Percentiles rank a stretch among this genome's conserved stretches.
phyloP scores from a whole-genome alignment of 1,140 invertebrate species.

The Drosophila malerkotliana region DNA sequence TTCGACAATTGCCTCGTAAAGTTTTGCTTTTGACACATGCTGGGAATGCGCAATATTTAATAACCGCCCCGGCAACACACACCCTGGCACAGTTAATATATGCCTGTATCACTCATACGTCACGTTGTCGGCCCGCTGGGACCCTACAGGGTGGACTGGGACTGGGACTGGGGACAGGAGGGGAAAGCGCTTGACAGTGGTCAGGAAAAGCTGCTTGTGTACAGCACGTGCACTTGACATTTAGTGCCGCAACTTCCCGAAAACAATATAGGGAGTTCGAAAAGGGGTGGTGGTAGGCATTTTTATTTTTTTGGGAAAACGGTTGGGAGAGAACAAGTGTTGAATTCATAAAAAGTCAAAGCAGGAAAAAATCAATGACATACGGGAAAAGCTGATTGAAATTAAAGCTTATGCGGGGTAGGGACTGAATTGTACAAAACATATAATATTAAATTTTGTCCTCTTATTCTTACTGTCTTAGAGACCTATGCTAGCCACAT shows the following conservation, averaged over 20 bases:
- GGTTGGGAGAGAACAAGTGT: background rate
- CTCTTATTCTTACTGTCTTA: no score
- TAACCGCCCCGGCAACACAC: slow-evolving; percentile 46
- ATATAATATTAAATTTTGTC: no score
- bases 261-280: slow-evolving; percentile 41
- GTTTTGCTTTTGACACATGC: slow-evolving; percentile 55
- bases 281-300: slow-evolving; percentile 2
- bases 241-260: slow-evolving; percentile 63
- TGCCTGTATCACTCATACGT: slow-evolving; percentile 74
- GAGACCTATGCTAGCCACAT: background rate
- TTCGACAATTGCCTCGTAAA: slow-evolving; percentile 63
- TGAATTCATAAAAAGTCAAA: slow-evolving; percentile 71
- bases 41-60: slow-evolving; percentile 75
- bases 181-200: slow-evolving; percentile 23
- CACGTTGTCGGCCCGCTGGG: slow-evolving; percentile 55
- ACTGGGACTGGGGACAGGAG: background rate
- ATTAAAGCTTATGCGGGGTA: no score
- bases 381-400: slow-evolving; percentile 14
- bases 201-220: slow-evolving; percentile 40
- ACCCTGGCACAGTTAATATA: slow-evolving; percentile 21
- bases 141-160: background rate
- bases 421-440: no score
- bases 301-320: slow-evolving; percentile 13
- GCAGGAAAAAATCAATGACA: slow-evolving; percentile 68
- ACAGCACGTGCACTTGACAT: slow-evolving; percentile 77